Evolutionary conservation across 2,113 vertebrate species (phyloP).

Genomic region (Tricholaema leucomelas): DNA sequence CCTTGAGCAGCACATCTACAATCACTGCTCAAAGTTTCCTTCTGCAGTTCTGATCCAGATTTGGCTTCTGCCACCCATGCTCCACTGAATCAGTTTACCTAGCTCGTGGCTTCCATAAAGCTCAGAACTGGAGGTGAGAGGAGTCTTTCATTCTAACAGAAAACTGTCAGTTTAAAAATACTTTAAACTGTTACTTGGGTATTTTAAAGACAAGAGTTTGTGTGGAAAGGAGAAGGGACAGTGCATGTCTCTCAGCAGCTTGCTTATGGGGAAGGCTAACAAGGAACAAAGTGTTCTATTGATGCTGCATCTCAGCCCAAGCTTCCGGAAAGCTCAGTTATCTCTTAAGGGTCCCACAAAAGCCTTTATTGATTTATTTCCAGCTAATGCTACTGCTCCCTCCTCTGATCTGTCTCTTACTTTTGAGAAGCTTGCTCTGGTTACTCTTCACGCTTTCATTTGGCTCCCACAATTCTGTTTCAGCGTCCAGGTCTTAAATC

Average conservation of each 20-base stretch:
- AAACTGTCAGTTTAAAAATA: not conserved
- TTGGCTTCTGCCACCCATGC: not conserved
- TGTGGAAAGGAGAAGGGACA: not conserved
- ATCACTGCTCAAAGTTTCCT: not conserved
- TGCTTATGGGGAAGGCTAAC: not conserved
- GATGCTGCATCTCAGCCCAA: not conserved
- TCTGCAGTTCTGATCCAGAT: not conserved
- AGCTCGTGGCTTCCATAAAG: not conserved
- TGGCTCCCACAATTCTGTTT: not conserved
- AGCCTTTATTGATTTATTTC: not conserved
- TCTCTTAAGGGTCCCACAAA: not conserved
- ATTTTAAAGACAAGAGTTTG: not conserved
- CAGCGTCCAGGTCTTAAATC: not conserved
- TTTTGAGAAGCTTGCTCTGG: constrained; percentile 1
- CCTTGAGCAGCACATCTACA: not conserved
- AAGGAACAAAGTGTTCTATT: not conserved
- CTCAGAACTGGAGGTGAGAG: not conserved
- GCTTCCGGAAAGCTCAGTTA: not conserved
- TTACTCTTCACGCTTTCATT: constrained; percentile 2
- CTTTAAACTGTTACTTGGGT: not conserved
- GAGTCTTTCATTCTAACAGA: not conserved
- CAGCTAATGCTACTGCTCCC: not conserved
- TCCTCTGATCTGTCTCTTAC: not conserved
- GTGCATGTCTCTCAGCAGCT: not conserved
- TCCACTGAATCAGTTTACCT: not conserved